A percentile compares a stretch with the other conserved stretches of the same genome.
Conservation (phyloP, 2,888 invertebrate genomes). For the Lasioglossum calceatum region DNA sequence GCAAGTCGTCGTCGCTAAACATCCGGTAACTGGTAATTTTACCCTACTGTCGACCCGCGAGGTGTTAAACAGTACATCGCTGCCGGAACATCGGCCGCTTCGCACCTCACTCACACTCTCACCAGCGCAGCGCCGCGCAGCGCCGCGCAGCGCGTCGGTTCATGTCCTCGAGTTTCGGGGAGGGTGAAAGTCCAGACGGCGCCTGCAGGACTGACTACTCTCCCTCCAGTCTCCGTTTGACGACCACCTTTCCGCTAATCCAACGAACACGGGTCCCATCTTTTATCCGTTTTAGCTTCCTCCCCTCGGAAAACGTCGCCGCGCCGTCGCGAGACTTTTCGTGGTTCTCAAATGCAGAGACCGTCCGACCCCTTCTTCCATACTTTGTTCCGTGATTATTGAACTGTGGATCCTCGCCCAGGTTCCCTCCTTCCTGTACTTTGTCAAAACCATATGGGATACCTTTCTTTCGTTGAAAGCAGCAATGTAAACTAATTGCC, state of each 20-base stretch:
- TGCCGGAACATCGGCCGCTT: slow-evolving; percentile 7
- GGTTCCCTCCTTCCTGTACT: too few species aligned
- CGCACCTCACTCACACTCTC: slow-evolving; percentile 46
- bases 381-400: not conserved
- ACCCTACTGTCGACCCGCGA: too few species aligned
- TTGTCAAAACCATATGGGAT: too few species aligned
- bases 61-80: not conserved
- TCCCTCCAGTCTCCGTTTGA: slow-evolving; percentile 45
- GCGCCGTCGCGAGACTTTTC: not conserved
- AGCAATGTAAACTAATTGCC: too few species aligned
- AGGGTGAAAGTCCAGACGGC: slow-evolving; percentile 64
- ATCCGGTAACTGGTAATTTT: too few species aligned
- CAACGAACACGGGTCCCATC: slow-evolving; percentile 29
- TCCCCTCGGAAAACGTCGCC: slow-evolving; percentile 18
- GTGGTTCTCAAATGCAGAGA: not conserved
- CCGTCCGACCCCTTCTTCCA: not conserved
- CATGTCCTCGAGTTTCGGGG: slow-evolving; percentile 32
- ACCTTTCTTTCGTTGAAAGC: too few species aligned
- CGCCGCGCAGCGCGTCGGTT: not conserved
- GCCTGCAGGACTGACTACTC: slow-evolving; percentile 43
- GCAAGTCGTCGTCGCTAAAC: too few species aligned
- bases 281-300: slow-evolving; percentile 32
- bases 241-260: slow-evolving; percentile 62
- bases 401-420: not conserved
- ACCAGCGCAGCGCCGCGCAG: not conserved